Conservation (phyloP, 1,140 invertebrate genomes). For the Caenorhabditis latens region DNA sequence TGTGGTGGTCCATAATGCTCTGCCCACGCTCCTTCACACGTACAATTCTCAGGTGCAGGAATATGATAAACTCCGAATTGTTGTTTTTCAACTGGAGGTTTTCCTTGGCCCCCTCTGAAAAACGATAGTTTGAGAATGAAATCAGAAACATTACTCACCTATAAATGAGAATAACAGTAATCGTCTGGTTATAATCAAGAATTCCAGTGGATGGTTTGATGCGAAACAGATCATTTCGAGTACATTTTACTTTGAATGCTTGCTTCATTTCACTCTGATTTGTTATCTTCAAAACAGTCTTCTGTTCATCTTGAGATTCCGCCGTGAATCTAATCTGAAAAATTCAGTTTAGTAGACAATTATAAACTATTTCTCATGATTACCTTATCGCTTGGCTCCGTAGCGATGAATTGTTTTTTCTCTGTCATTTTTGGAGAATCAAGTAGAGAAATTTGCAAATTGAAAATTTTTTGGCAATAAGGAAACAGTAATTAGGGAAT, state of each 20-base stretch:
- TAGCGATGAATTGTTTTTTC: slow-evolving; percentile 43
- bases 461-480: not conserved
- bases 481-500: too few relatives aligned
- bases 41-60: slow-evolving; percentile 72
- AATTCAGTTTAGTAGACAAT: not conserved
- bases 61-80: slow-evolving; percentile 72
- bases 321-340: slow-evolving; percentile 67
- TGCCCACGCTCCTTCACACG: slow-evolving; percentile 68
- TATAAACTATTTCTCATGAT: not conserved
- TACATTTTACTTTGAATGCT: slow-evolving; percentile 72
- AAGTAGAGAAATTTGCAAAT: slow-evolving; percentile 15
- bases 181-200: slow-evolving; percentile 63
- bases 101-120: slow-evolving; percentile 26
- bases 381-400: slow-evolving; percentile 59
- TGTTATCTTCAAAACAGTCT: slow-evolving; percentile 65
- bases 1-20: slow-evolving; percentile 67
- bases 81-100: slow-evolving; percentile 62
- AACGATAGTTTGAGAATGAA: not conserved
- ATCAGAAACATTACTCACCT: not conserved
- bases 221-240: slow-evolving; percentile 70
- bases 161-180: slow-evolving; percentile 16
- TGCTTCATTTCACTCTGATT: slow-evolving; percentile 71
- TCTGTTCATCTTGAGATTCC: slow-evolving; percentile 64
- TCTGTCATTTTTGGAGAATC: slow-evolving; percentile 17
- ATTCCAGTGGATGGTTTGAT: slow-evolving; percentile 69